A percentile compares a stretch with the other conserved stretches of the same genome.
phyloP scores from a whole-genome alignment of 2,797 vertebrate genomes.

The Petrocephalus sullivani region DNA sequence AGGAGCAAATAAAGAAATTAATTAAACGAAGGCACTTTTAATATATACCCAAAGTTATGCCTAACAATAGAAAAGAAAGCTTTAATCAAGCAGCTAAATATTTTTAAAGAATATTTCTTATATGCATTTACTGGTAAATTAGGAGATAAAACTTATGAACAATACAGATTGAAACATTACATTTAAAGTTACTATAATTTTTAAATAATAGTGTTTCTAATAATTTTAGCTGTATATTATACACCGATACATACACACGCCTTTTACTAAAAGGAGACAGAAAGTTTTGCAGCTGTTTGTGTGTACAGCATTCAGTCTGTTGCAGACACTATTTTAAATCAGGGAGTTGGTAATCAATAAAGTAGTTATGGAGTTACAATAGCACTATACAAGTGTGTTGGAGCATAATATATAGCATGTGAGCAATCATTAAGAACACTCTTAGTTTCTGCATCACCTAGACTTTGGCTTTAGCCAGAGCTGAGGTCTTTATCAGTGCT shows the following conservation, averaged over 20 bases:
- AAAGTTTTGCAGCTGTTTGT: not conserved
- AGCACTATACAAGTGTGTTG: conserved; percentile 12
- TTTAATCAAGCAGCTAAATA: not conserved
- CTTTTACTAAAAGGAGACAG: not conserved
- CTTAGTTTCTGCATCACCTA: conserved; percentile 32
- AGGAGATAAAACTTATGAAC: not conserved
- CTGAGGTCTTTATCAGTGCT: conserved; percentile 34
- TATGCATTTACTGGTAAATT: not conserved
- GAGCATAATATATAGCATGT: conserved; percentile 27
- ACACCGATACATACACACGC: not conserved
- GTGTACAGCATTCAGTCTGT: conserved; percentile 21
- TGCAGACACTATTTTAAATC: conserved; percentile 22
- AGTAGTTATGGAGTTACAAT: conserved; percentile 26
- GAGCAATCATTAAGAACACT: conserved; percentile 13
- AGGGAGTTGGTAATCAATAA: conserved; percentile 31
- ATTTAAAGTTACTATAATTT: not conserved
- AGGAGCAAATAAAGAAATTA: not conserved
- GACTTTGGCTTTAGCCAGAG: conserved; percentile 33
- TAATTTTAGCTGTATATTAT: not conserved
- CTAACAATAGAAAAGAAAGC: not conserved
- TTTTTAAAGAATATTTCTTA: not conserved
- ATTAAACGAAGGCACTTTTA: not conserved
- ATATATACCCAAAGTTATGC: not conserved
- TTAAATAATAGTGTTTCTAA: not conserved
- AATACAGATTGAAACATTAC: not conserved